Evolutionary conservation across 2,113 vertebrate species (phyloP), one percentile per base, ranked within the genome.

Genomic region (Cebidichthys violaceus): DNA sequence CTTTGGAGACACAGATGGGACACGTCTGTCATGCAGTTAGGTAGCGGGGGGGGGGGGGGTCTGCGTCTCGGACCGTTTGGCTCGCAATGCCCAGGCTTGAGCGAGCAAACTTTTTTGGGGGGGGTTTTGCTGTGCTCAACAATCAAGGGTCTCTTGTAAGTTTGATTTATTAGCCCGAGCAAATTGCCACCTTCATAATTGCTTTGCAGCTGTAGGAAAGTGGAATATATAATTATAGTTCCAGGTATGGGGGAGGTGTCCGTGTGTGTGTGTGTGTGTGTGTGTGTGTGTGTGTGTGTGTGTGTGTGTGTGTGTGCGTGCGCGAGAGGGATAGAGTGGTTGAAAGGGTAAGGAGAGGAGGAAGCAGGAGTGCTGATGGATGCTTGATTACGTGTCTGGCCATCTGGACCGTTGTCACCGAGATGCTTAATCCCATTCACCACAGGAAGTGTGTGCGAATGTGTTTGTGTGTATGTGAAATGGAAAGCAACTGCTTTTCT

Each of bases 331-430:
- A 84, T 17, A 77, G 68, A 70, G 79, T 84, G 84, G 86, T 77
- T 83, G 76, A 87, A 89, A 90, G 70, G 84, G 70, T 85, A 86
- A 85, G 78, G 79, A 87, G 88, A 90, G 84, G 80, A 91, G 85
- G 85, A 92, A 90, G 84, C 87, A 82, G 86, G 84, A 84, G 71
- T 84, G 65, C 88, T 93, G 92, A 90, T 93, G 83, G 90, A 91
- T 86, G 88, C 89, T 86, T 88, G 89, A 91, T 92, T 94, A 90
- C 76, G 83, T 88, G 86, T 89, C 92, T 93, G 90, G 89, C 94
- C 94, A 94, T 94, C 94, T 94, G 94, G 93, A 89, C 90, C 54
- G 88, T 86, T 93, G 92, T 93, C 91, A 92, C 82, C 29, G 69
- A 91, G 93, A 87, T 73, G 67, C 88, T 87, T 92, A 92, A 91